Conservation (phyloP, 37 sponge, comb jelly and placozoan species). For the Halichondria panicea region DNA sequence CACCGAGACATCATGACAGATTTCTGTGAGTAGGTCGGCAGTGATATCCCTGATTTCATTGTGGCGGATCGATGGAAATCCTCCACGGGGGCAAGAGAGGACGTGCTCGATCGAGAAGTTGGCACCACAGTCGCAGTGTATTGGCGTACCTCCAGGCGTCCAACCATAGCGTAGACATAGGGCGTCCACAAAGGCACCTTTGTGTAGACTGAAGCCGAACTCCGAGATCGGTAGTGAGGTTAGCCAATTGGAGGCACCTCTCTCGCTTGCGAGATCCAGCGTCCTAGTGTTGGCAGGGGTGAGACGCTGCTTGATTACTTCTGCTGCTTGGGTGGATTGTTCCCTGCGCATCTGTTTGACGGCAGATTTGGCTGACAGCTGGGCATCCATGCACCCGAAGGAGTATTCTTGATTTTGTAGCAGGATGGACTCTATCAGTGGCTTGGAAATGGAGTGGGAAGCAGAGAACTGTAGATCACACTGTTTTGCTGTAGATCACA, state of each 20-base stretch:
- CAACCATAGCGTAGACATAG: conserved; percentile 22
- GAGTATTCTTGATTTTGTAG: no score
- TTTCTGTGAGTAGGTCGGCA: conserved; percentile 37
- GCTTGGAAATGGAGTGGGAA: no score
- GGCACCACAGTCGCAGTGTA: conserved; percentile 16
- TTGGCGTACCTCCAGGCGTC: conserved; percentile 14
- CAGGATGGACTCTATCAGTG: no score
- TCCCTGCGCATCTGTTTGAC: no score
- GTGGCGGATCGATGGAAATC: conserved; percentile 29
- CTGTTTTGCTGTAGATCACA: no score
- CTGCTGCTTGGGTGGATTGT: no score
- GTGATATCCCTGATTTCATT: conserved; percentile 45
- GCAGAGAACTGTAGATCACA: no score
- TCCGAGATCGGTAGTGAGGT: conserved; percentile 22
- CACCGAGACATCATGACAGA: conserved; percentile 28
- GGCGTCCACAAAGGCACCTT: conserved; percentile 22
- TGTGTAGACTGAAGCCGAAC: conserved; percentile 23
- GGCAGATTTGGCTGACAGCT: no score
- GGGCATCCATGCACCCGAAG: no score
- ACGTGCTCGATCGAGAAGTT: conserved; percentile 20
- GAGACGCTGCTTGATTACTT: no score
- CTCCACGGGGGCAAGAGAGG: conserved; percentile 16
- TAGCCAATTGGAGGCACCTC: conserved; percentile 38
- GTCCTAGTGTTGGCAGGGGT: no score
- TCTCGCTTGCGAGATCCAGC: conserved; percentile 19